Evolutionary conservation across 2,113 vertebrate genomes (phyloP), one percentile per base, ranked within the genome.

Genomic region (Genyomyrus donnyi): DNA sequence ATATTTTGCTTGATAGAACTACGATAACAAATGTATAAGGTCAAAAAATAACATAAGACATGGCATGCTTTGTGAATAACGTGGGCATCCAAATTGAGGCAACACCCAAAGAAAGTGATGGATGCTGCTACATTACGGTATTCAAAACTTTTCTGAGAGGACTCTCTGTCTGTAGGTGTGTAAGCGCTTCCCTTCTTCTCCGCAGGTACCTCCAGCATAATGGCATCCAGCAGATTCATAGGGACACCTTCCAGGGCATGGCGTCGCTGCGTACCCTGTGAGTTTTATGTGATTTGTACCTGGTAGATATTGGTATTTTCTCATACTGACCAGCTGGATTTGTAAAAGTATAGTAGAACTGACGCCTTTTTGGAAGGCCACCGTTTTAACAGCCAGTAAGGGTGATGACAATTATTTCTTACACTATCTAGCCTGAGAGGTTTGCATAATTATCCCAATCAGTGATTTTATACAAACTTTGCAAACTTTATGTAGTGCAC

Each of bases 201-300:
- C 91, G 74, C 93, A 99, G 98, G 94, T 97, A 95, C 91, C 96
- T 99, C 89, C 98, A 99, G 74, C 97, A 98, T 93, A 99, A 99
- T 95, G 96, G 94, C 45, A 98, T 99, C 91, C 93, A 93, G 85
- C 95, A 97, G 94, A 96, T 99, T 85, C 95, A 95, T 53, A 95
- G 95, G 90, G 95, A 96, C 89, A 97, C 97, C 85, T 98, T 99
- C 90, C 96, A 97, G 92, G 97, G 96, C 91, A 95, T 99, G 13
- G 94, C 95, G 11, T 96, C 96, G 90, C 95, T 99, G 56, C 96
- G 96, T 91, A 93, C 98, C 88, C 96, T 99, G 98, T 99, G 94
- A 99, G 98, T 97, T 86, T 31, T 8, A 74, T 8, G 39, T 42
- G 31, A 80, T 42, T 80, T 45, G 87, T n/a, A 48, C 42, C n/a